phyloP scores from a whole-genome alignment of 2,113 vertebrate genomes.

The Macheiramphus alcinus region DNA sequence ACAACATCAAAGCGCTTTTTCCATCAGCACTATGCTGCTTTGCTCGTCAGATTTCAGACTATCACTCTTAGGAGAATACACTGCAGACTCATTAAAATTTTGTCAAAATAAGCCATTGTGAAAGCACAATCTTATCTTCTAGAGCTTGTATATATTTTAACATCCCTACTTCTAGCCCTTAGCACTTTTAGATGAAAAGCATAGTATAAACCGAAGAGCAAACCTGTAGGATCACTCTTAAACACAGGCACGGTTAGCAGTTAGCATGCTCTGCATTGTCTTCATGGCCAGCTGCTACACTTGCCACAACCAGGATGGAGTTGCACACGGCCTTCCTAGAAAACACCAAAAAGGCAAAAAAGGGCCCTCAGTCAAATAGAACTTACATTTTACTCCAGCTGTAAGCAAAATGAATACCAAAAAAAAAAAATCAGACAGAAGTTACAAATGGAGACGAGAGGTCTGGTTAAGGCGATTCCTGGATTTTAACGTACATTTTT shows the following conservation, averaged over 20 bases:
- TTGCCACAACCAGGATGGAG: background rate
- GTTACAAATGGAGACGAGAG: background rate
- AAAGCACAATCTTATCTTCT: background rate
- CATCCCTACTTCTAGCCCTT: background rate
- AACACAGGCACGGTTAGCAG: background rate
- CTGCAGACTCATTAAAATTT: background rate
- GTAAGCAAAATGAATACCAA: background rate
- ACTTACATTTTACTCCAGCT: background rate
- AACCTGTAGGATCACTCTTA: constrained; percentile 45
- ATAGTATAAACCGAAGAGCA: background rate
- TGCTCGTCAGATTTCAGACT: background rate
- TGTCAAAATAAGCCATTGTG: background rate
- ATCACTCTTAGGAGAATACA: background rate
- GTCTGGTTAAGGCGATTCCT: background rate
- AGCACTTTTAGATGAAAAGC: background rate
- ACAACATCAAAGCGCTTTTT: background rate
- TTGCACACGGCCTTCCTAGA: constrained; percentile 29
- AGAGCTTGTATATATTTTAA: background rate
- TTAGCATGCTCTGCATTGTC: background rate
- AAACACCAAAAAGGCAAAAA: constrained; percentile 13
- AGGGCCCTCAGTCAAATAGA: background rate
- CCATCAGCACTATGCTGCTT: rapidly evolving
- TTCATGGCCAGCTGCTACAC: background rate
- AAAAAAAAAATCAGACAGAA: background rate
- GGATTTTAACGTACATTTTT: background rate